Evolutionary conservation across 2,113 vertebrate genomes (phyloP).

Genomic region (Ailurus styani): DNA sequence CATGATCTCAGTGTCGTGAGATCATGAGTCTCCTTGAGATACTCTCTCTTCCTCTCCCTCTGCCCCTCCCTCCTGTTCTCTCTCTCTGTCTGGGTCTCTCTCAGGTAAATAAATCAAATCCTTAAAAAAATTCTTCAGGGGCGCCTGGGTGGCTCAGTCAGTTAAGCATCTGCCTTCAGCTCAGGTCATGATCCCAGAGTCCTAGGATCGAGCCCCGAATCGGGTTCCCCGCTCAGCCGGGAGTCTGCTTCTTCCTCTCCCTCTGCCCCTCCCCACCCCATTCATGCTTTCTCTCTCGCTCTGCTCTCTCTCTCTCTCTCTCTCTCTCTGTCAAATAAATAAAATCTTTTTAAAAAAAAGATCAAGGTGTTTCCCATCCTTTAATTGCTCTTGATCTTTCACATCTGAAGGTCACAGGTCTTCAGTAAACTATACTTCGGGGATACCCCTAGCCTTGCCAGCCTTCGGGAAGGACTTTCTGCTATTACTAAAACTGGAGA

Average conservation of each 20-base stretch:
- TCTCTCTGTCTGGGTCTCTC: neutral
- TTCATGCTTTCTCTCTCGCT: neutral
- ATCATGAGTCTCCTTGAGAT: neutral
- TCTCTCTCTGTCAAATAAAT: neutral
- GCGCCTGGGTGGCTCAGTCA: neutral
- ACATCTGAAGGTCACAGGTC: neutral
- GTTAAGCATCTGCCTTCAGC: neutral
- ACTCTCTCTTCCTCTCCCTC: neutral
- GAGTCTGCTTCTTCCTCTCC: neutral
- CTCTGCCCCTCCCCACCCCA: neutral
- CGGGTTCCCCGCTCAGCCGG: neutral
- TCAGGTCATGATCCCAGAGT: neutral
- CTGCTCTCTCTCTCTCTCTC: too few relatives aligned
- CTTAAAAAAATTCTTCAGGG: neutral
- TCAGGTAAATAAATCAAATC: neutral
- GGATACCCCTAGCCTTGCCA: neutral
- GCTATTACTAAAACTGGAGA: neutral
- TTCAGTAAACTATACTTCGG: neutral
- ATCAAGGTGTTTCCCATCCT: neutral
- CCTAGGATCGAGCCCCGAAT: neutral
- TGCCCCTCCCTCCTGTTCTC: neutral
- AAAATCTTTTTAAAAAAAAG: neutral
- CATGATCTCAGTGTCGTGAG: neutral
- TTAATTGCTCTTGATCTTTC: neutral
- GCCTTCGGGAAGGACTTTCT: neutral